A percentile compares a stretch with the other conserved stretches of the same genome.
These are phyloP conservation scores for Hydropsyche betteni DNA, from an alignment of 2,888 invertebrate genomes.

Conservation along the genomic window DNA sequence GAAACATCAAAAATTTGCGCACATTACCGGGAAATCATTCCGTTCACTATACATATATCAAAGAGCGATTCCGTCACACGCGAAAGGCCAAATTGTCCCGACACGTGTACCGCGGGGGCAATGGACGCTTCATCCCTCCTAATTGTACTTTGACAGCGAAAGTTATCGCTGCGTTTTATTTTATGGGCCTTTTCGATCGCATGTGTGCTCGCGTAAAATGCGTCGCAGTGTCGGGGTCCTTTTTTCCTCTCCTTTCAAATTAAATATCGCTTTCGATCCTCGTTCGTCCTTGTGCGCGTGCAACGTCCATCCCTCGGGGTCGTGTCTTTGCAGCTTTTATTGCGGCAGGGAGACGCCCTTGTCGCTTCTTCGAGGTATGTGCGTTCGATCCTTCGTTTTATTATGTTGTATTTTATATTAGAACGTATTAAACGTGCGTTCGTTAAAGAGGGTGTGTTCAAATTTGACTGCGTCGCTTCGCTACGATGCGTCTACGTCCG, in stretches of 20 bases:
- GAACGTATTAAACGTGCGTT: no score
- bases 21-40: no score
- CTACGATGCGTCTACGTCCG: no score
- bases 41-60: no score
- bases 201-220: neutral
- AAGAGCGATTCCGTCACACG: neutral
- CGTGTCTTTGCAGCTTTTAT: neutral
- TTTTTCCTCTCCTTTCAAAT: constrained; percentile 8
- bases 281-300: constrained; percentile 6
- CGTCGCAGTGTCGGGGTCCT: neutral
- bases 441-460: no score
- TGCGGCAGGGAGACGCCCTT: neutral
- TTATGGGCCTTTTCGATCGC: constrained; percentile 7
- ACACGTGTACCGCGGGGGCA: neutral
- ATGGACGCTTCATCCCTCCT: neutral
- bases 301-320: neutral
- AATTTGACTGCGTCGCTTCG: no score
- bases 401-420: no score
- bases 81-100: neutral
- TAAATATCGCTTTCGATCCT: constrained; percentile 35
- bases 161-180: constrained; percentile 19
- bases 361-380: no score
- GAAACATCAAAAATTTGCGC: no score
- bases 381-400: no score
- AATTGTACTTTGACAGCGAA: constrained; percentile 21